Conservation (phyloP, 2,888 invertebrate genomes). For the Argynnis bischoffii region DNA sequence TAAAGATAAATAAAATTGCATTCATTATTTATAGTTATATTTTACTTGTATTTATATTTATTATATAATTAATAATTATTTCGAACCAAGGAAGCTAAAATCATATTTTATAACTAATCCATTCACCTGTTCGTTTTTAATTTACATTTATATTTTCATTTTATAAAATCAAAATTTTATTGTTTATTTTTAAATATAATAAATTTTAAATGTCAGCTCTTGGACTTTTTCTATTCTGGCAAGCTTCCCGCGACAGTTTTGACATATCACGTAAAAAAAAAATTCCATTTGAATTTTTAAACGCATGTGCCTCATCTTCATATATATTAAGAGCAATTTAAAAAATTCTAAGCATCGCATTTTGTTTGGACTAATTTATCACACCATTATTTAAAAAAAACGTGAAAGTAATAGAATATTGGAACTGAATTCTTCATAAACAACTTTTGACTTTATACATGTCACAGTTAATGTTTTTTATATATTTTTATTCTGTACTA, state of each 20-base stretch:
- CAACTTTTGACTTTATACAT: neutral
- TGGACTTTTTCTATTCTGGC: slow-evolving; percentile 31
- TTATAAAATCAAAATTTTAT: neutral
- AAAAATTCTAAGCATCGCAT: slow-evolving; percentile 13
- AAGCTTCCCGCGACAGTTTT: slow-evolving; percentile 35
- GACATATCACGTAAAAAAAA: slow-evolving; percentile 34
- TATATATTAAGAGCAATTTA: neutral
- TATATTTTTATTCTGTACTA: neutral
- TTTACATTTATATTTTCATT: neutral
- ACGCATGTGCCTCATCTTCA: neutral
- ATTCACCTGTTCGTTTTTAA: neutral
- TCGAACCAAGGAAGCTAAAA: too few relatives aligned
- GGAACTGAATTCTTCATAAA: slow-evolving; percentile 7
- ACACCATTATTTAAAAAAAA: slow-evolving; percentile 13
- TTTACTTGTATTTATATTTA: too few relatives aligned
- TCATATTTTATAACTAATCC: too few relatives aligned
- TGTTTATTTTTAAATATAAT: neutral
- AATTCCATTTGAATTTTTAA: slow-evolving; percentile 27
- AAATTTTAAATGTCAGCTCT: neutral
- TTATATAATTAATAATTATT: too few relatives aligned
- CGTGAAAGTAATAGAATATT: slow-evolving; percentile 13
- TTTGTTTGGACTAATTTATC: slow-evolving; percentile 28
- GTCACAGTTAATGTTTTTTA: neutral
- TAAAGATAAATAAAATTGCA: too few relatives aligned
- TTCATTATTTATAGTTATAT: too few relatives aligned